Evolutionary conservation across 2,113 vertebrate species (phyloP), one percentile per base, ranked within the genome.

Genomic region (Stigmatopora argus): DNA sequence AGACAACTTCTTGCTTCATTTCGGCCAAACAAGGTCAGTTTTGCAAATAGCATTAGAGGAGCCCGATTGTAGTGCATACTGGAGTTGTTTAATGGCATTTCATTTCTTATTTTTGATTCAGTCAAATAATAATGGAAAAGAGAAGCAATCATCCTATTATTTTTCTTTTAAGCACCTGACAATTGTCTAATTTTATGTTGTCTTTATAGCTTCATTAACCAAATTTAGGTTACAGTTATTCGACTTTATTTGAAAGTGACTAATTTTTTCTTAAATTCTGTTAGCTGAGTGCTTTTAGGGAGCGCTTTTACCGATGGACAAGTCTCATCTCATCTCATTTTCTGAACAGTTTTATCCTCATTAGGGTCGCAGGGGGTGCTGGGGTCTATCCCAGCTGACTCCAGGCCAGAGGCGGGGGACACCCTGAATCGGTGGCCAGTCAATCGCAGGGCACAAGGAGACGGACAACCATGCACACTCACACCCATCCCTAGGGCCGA

Each of bases 31-130:
- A 74, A 79, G 70, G 72, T 46, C 57, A 31, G n/a, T 55, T 53
- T 44, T 62, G 45, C 48, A 18, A 56, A 6, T 2, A 66, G 34
- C 38, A 41, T 71, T 60, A 71, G 75, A 80, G 44, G 64, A 66
- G 62, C 35, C 19, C 9, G 53, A 41, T 69, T 47, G 66, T 67
- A 53, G 65, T 70, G 59, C n/a, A 47, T 69, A 10, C 9, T 34
- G 19, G 0, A 4, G 57, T 17, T 38, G 34, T 59, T 59, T 59
- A 41, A 12, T 38, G 19, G 38, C 5, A 17, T 38, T 19, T 3
- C 2, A 44, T 61, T 61, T 1, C 38, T 41, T 45, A 21, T 45
- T 61, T 9, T 13, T 21, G n/a, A 19, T 41, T 14, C n/a, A 35
- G 35, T 58, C 11, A 41, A 38, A 59, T 15, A 56, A n/a, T 23